Evolutionary conservation across 2,797 vertebrate genomes (phyloP).

Genomic region (Craterocephalus amniculus): DNA sequence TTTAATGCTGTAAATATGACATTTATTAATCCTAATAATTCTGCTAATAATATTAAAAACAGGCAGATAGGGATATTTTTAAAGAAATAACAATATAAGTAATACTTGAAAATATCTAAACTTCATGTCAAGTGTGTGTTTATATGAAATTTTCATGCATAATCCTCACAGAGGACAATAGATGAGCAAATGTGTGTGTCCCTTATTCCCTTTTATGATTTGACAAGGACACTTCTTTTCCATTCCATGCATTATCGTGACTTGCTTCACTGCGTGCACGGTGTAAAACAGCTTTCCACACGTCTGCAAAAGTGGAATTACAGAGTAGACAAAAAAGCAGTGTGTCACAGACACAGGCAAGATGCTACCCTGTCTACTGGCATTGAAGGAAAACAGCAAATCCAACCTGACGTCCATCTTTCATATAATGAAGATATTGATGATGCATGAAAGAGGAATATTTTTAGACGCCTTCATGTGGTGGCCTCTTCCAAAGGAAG

Average conservation of each 20-base stretch:
- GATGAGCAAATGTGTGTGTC: constrained; percentile 9
- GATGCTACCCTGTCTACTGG: constrained; percentile 79
- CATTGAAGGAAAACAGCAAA: constrained; percentile 76
- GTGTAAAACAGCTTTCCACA: constrained; percentile 54
- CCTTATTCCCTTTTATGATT: constrained; percentile 24
- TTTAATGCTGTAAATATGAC: not conserved
- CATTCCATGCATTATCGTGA: constrained; percentile 42
- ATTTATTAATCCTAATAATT: not conserved
- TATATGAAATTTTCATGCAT: constrained; percentile 5
- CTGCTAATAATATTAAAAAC: not conserved
- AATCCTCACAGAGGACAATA: constrained; percentile 18
- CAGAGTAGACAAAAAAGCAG: constrained; percentile 66
- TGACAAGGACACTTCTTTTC: constrained; percentile 33
- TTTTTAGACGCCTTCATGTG: constrained; percentile 76
- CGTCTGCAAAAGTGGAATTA: constrained; percentile 69
- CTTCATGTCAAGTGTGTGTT: constrained; percentile 7
- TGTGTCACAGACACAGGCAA: constrained; percentile 74
- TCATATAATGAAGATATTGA: constrained; percentile 85
- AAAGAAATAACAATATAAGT: not conserved
- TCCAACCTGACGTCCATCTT: constrained; percentile 79
- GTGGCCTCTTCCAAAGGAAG: constrained; percentile 63
- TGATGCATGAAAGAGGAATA: constrained; percentile 84
- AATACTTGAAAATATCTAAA: constrained; percentile 3
- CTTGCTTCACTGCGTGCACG: constrained; percentile 26
- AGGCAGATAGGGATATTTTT: not conserved